These are phyloP conservation scores for Scaptomyza flava DNA, from an alignment of 2,888 invertebrate species.

Conservation along the genomic window DNA sequence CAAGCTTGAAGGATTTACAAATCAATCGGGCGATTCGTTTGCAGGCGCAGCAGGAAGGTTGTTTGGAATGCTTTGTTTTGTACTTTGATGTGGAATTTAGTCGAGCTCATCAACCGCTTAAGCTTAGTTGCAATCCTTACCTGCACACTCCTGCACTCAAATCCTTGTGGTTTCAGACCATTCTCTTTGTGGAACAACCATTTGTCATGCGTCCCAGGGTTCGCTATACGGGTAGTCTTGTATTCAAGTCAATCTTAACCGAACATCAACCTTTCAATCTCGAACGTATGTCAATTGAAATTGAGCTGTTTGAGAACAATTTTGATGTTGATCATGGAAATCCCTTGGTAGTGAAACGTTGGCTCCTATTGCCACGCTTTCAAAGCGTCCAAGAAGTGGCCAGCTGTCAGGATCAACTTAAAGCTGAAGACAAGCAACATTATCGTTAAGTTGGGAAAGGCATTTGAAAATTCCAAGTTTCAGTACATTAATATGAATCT, in stretches of 20 bases:
- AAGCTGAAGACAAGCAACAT: not conserved
- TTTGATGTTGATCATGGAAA: not conserved
- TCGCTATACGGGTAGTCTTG: slow-evolving; percentile 47
- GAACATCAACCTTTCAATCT: too few relatives aligned
- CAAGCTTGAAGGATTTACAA: slow-evolving; percentile 21
- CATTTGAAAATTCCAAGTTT: not conserved
- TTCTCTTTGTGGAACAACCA: slow-evolving; percentile 56
- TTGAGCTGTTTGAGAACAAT: slow-evolving; percentile 39
- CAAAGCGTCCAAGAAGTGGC: slow-evolving; percentile 48
- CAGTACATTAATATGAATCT: not conserved
- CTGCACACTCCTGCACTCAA: not conserved
- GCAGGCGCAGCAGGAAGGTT: slow-evolving; percentile 33
- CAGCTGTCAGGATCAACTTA: slow-evolving; percentile 51
- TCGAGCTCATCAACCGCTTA: slow-evolving; percentile 31
- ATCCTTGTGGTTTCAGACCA: slow-evolving; percentile 58
- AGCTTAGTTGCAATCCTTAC: slow-evolving; percentile 63
- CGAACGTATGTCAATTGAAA: slow-evolving; percentile 46
- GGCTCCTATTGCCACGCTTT: slow-evolving; percentile 46
- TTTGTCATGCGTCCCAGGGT: slow-evolving; percentile 45
- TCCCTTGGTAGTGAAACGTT: slow-evolving; percentile 44
- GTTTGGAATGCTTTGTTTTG: slow-evolving; percentile 54
- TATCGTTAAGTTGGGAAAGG: not conserved
- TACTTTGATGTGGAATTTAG: slow-evolving; percentile 69
- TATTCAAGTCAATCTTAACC: slow-evolving; percentile 22
- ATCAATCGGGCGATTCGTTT: slow-evolving; percentile 41